phyloP scores from a whole-genome alignment of 1,140 invertebrate genomes.

The Drosophila prosaltans region DNA sequence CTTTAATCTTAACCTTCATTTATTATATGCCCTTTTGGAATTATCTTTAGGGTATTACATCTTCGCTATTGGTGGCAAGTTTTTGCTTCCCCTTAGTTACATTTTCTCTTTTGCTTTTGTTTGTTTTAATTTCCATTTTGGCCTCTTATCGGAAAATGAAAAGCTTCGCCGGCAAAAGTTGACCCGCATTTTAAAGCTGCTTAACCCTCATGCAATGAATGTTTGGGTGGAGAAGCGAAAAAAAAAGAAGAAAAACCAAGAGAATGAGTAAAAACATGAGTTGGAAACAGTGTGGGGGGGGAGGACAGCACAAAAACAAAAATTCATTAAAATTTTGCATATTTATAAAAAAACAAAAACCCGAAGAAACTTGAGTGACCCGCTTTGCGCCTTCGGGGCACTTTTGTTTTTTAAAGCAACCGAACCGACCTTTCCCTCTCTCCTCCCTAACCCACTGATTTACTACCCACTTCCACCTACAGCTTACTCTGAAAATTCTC shows the following conservation, averaged over 20 bases:
- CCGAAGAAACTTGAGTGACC: conserved; percentile 66
- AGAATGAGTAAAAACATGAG: neutral
- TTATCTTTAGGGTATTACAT: conserved; percentile 18
- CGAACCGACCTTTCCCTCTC: neutral
- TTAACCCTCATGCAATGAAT: conserved; percentile 52
- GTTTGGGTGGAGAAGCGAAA: conserved; percentile 16
- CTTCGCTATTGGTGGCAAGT: neutral
- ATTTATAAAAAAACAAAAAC: conserved; percentile 55
- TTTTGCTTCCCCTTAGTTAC: conserved; percentile 16
- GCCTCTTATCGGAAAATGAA: conserved; percentile 52
- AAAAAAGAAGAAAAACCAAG: neutral
- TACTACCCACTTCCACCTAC: neutral
- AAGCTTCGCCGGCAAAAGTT: conserved; percentile 40
- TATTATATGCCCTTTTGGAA: neutral
- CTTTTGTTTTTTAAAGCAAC: conserved; percentile 70
- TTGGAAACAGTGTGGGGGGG: conserved; percentile 24
- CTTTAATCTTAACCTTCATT: neutral
- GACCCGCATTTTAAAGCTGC: conserved; percentile 76
- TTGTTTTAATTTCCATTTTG: conserved; percentile 57
- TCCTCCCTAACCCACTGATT: neutral
- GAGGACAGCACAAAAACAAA: conserved; percentile 57
- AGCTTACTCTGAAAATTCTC: conserved; percentile 34
- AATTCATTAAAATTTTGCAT: conserved; percentile 82
- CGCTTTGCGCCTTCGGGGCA: conserved; percentile 57
- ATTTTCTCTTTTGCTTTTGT: conserved; percentile 48